Base-by-base conservation (phyloP, 2,888 invertebrate species). In the Cephus sareptanus region DNA sequence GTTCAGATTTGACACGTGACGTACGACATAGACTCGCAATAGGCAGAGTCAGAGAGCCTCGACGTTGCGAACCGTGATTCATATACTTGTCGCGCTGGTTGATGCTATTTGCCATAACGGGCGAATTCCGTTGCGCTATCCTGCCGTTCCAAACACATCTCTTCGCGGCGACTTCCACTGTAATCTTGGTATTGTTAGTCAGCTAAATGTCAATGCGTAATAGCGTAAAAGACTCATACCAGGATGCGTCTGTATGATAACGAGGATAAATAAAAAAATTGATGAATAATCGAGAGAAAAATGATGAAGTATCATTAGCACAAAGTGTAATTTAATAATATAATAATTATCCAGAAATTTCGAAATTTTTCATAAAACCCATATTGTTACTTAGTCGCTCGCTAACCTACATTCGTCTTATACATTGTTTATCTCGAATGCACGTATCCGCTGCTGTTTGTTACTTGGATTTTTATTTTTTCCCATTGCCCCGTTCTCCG, bases 31-130 rank as follows among this genome's bases (percentile, higher is more conserved):
- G 35, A 77, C 75, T 76, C 11, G 40, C 71, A 76, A 73, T 71
- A 69, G 69, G 74, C 40, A 75, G 69, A 76, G 23, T 34, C 40
- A 15, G 73, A 69, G 31, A 34, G 73, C 40, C 40, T 56, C 23
- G 40, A 69, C 76, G 35, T 77, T 74, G 77, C 71, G 37, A 15
- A 77, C 75, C 40, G 73, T 79, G 77, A 82, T 77, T 76, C 79
- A 78, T 80, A 13, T 75, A 77, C 77, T 76, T 76, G 75, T 34
- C 76, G 75, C 56, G 70, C 69, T 80, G 33, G 69, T 77, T 74
- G 76, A 0, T 23, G 77, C 30, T 34, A 75, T 77, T 77, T 13
- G 73, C 56, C 71, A 68, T 77, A 80, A 79, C 75, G 76, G 74
- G 68, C 31, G 71, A 77, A 75, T 76, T 76, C 75, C 80, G 37